phyloP scores from a whole-genome alignment of 1,140 invertebrate genomes.

The Metaphire vulgaris region DNA sequence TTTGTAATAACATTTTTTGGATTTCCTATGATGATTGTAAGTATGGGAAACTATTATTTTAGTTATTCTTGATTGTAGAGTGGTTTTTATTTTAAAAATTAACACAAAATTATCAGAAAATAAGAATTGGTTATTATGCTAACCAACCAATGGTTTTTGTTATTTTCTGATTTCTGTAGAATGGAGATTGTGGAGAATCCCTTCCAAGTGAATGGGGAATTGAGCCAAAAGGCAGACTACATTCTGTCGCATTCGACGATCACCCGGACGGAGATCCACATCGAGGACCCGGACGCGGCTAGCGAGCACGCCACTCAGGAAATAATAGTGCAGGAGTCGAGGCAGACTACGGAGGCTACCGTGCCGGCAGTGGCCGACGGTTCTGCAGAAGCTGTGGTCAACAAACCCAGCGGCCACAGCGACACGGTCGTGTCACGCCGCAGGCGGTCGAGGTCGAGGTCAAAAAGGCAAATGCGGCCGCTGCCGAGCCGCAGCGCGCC shows the following conservation, averaged over 20 bases:
- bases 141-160: too few relatives aligned
- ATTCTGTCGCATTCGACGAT: constrained; percentile 68
- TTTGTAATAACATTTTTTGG: too few relatives aligned
- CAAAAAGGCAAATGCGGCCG: background rate
- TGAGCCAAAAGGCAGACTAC: constrained; percentile 89
- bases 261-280: constrained; percentile 44
- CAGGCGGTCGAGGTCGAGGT: constrained; percentile 23
- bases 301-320: background rate
- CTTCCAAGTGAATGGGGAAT: constrained; percentile 87
- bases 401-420: too few relatives aligned
- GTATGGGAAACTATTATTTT: too few relatives aligned
- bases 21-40: too few relatives aligned
- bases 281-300: constrained; percentile 29
- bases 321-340: background rate
- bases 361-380: background rate
- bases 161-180: too few relatives aligned
- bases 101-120: too few relatives aligned
- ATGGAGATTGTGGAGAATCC: constrained; percentile 67
- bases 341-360: background rate
- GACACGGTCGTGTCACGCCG: background rate
- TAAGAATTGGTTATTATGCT: too few relatives aligned
- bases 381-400: too few relatives aligned
- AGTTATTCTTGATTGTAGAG: too few relatives aligned
- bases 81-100: too few relatives aligned
- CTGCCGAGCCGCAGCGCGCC: constrained; percentile 21